Base-by-base conservation (phyloP, 2,888 invertebrate genomes). In the Hipparchia semele region DNA sequence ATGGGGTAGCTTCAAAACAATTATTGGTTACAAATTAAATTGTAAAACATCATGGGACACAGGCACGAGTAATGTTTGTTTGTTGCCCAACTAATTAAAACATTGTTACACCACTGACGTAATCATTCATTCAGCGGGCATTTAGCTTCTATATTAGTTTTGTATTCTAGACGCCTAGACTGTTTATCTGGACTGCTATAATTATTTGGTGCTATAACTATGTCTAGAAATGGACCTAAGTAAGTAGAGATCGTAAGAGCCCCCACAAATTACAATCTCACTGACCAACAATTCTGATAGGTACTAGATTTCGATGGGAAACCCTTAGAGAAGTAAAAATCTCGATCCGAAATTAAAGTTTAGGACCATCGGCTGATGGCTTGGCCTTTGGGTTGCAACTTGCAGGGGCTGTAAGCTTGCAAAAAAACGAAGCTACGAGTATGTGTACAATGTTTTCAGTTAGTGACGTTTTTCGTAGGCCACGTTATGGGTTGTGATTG, bases 381-480 rank as follows among this genome's bases (percentile, higher is more conserved):
- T 9, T 4, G 12, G 45, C n/a, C 6, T 8, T 7, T 12, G 12
- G 10, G 53, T 23, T 65, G 53, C 23, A 23, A 23, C 23, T 23
- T 23, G 23, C 53, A 23, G 51, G 53, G 6, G 33, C 59, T 23
- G n/a, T 78, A 91, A 91, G 91, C 91, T 70, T 49, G 70, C 56
- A 56, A 53, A 59, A 54, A 61, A 49, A 68, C 58, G 58, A 58
- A 60, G 53, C 69, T 61, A 56, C 23, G 70, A 33, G 64, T 70
- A 46, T 2, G 53, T 62, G 23, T 23, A 23, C 23, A 23, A 23
- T 7, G 4, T 54, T 69, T 86, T 85, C 87, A 85, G 89, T 92
- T 91, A 90, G 90, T 89, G 85, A 84, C 75, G 75, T 78, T 83
- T 51, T 84, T 81, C 83, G 80, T 53, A 54, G 68, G 70, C 61